phyloP scores from a whole-genome alignment of 2,888 invertebrate genomes.

The Apamea crenata region DNA sequence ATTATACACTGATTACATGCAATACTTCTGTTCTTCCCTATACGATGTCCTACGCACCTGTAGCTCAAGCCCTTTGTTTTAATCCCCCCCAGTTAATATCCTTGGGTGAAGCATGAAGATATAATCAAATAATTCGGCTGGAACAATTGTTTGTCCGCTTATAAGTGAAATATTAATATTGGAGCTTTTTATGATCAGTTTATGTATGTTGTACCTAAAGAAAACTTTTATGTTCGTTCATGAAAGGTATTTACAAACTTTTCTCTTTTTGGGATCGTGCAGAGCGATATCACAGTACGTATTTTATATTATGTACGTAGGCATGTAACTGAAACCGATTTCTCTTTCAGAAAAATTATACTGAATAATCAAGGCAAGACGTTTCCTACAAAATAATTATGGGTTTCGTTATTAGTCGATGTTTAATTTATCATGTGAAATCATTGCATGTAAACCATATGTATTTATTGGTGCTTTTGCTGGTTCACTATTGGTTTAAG shows the following conservation, averaged over 20 bases:
- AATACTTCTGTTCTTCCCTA: slow-evolving; percentile 11
- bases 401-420: background rate
- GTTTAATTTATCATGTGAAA: slow-evolving; percentile 2
- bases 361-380: slow-evolving; percentile 8
- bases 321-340: background rate
- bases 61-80: slow-evolving; percentile 63
- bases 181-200: background rate
- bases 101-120: slow-evolving; percentile 40
- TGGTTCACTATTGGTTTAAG: background rate
- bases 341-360: background rate
- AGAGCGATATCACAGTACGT: background rate
- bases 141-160: slow-evolving; percentile 50
- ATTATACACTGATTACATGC: background rate
- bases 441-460: background rate
- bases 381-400: background rate
- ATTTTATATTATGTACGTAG: background rate
- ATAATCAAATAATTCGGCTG: slow-evolving; percentile 54
- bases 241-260: background rate
- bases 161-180: slow-evolving; percentile 32
- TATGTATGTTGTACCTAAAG: background rate
- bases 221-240: background rate
- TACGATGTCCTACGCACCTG: slow-evolving; percentile 51
- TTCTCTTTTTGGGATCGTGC: background rate
- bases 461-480: background rate
- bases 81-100: slow-evolving; percentile 57